Evolutionary conservation across 2,888 invertebrate species (phyloP).

Genomic region (Eumacrocentrus americanus): DNA sequence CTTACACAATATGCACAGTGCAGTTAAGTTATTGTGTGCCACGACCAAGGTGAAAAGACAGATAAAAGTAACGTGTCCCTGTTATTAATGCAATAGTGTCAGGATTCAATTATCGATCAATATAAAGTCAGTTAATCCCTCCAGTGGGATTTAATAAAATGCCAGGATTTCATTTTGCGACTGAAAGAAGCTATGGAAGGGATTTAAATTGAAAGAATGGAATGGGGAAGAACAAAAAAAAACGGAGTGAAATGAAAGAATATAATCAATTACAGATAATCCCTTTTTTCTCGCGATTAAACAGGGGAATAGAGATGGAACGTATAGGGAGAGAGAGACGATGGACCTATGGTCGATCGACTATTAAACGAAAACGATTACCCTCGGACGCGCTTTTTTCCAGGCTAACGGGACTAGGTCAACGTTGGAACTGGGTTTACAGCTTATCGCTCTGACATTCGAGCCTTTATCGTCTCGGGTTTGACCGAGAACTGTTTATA

Average conservation of each 20-base stretch:
- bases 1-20: slow-evolving; percentile 12
- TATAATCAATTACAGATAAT: slow-evolving; percentile 30
- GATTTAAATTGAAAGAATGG: not conserved
- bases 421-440: slow-evolving; percentile 41
- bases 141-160: not conserved
- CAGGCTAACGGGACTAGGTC: slow-evolving; percentile 54
- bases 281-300: slow-evolving; percentile 21
- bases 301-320: not conserved
- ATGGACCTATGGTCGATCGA: slow-evolving; percentile 16
- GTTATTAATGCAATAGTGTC: slow-evolving; percentile 25
- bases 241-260: slow-evolving; percentile 11
- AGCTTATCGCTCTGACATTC: slow-evolving; percentile 48
- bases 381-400: slow-evolving; percentile 35
- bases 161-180: not conserved
- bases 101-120: slow-evolving; percentile 16
- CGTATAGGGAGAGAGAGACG: not conserved
- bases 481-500: slow-evolving; percentile 14
- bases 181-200: not conserved
- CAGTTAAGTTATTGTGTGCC: slow-evolving; percentile 24
- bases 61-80: slow-evolving; percentile 15
- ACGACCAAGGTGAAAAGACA: slow-evolving; percentile 24
- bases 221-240: not conserved
- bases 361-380: slow-evolving; percentile 27
- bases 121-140: not conserved
- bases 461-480: slow-evolving; percentile 37